Percentiles rank a stretch among this genome's conserved stretches.
These are phyloP conservation scores for Plumapathes pennacea DNA, from an alignment of 92 coral and sea anemone genomes.

Conservation along the genomic window DNA sequence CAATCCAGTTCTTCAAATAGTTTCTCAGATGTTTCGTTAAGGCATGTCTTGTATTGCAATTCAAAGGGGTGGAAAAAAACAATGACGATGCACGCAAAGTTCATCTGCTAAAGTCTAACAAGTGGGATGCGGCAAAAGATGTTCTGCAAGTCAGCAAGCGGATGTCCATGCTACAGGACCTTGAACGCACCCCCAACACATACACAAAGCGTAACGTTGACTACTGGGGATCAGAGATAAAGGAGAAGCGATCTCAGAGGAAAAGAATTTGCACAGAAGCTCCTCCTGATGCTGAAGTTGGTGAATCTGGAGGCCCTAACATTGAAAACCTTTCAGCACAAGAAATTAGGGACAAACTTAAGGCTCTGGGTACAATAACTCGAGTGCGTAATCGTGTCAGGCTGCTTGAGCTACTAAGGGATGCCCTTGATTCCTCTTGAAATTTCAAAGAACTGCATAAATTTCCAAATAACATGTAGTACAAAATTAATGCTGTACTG, in stretches of 20 bases:
- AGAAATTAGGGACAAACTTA: slow-evolving; percentile 2
- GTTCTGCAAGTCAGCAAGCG: slow-evolving; percentile 32
- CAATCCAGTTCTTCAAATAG: too few relatives aligned
- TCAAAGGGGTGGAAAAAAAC: slow-evolving; percentile 41
- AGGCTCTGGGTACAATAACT: slow-evolving; percentile 8
- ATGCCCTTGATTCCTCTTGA: too few relatives aligned
- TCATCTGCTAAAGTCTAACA: slow-evolving; percentile 35
- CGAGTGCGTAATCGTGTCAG: not conserved
- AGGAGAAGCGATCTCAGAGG: not conserved
- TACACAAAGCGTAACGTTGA: slow-evolving; percentile 4
- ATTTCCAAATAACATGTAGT: too few relatives aligned
- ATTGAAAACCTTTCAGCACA: not conserved
- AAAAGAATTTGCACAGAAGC: not conserved
- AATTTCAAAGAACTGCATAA: too few relatives aligned
- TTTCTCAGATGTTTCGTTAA: too few relatives aligned
- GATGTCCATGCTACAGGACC: slow-evolving; percentile 14
- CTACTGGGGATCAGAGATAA: slow-evolving; percentile 4
- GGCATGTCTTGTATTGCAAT: too few relatives aligned
- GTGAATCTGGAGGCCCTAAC: not conserved
- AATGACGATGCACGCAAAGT: slow-evolving; percentile 39
- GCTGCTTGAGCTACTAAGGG: slow-evolving; percentile 16
- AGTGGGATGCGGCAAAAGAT: slow-evolving; percentile 43
- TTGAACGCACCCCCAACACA: slow-evolving; percentile 13
- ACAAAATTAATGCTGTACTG: not conserved
- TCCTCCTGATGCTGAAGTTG: not conserved